Base-by-base conservation (phyloP, 2,113 vertebrate species). In the Sturnus vulgaris region DNA sequence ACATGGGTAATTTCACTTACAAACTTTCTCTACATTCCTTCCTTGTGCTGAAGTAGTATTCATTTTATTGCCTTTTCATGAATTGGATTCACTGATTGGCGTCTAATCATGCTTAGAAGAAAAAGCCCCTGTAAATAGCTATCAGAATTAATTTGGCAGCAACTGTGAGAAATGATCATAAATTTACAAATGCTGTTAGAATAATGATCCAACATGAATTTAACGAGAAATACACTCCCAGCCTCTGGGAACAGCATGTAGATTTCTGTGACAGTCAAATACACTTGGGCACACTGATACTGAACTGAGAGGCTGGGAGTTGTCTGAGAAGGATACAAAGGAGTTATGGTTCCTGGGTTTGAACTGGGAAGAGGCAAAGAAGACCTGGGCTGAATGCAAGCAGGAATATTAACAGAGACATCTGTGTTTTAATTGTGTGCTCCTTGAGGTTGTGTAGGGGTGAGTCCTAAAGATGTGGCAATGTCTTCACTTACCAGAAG, bases 101-200 rank as follows among this genome's bases (percentile, higher is more conserved):
- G 1, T 85, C 85, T 92, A 95, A 88, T 78, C 69, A 52, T 80
- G 50, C 63, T 80, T 95, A 73, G 69, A 59, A 79, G 65, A 79
- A 90, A 79, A 90, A 75, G 64, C n/a, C 90, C 79, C 61, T 78
- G 80, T 93, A 95, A 96, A 96, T 86, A 97, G 78, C 92, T 94
- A 92, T 95, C 37, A 20, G 66, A 92, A 86, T 97, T 96, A 88
- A 96, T 96, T 95, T 96, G 91, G 66, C 82, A 89, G 49, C 83
- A 70, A 85, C 65, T 86, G 31, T 55, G 71, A 75, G 59, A 94
- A 92, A 92, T 76, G 52, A 76, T 57, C 28, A 68, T 91, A 95
- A 82, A 83, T 65, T 42, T 42, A 90, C 72, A 87, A 78, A 94
- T 79, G 66, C 85, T 77, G 60, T 89, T 88, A 50, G 64, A 94